Evolutionary conservation across 2,113 vertebrate genomes (phyloP), one percentile per base, ranked within the genome.

Genomic region (Glareola pratincola): DNA sequence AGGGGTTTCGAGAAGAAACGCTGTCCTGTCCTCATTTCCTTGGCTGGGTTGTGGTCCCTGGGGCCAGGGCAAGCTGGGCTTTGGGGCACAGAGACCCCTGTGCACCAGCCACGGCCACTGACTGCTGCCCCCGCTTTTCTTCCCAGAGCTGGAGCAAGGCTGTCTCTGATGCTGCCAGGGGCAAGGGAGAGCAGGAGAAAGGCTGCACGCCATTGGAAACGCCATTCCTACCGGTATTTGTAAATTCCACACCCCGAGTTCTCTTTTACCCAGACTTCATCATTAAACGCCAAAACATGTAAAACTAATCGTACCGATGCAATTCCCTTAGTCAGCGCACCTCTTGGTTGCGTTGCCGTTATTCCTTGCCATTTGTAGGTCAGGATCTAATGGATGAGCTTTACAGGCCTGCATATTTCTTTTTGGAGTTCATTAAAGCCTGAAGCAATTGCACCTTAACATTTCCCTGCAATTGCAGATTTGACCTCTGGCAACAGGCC

Each of bases 381-480:
- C 96, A 95, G 95, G 76, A 94, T 94, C 92, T 93, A 96, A 95
- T 64, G 93, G 93, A 93, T 95, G 94, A 94, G 96, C 88, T 92
- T 85, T 59, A 56, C 91, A 63, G 78, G 76, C 74, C 88, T 45
- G 84, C 77, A 84, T 95, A 97, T 96, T 97, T 97, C 94, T 97
- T 86, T 94, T 68, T 56, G 96, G 96, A 96, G 91, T 96, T 96
- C 94, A 91, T 87, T 96, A 97, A 97, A 95, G 93, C 92, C 94
- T 91, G 85, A 94, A 93, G 95, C 93, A 96, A 96, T 95, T 94
- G 75, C 93, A 97, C 94, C 96, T 97, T 95, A 96, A 94, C 90
- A 95, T 94, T 96, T 92, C 86, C 66, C 53, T 85, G 93, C 94
- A 95, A 94, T 96, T 93, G 95, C 94, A 93, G 5, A 53, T 92